Evolutionary conservation across 2,888 invertebrate species (phyloP).

Genomic region (Dioctria rufipes): DNA sequence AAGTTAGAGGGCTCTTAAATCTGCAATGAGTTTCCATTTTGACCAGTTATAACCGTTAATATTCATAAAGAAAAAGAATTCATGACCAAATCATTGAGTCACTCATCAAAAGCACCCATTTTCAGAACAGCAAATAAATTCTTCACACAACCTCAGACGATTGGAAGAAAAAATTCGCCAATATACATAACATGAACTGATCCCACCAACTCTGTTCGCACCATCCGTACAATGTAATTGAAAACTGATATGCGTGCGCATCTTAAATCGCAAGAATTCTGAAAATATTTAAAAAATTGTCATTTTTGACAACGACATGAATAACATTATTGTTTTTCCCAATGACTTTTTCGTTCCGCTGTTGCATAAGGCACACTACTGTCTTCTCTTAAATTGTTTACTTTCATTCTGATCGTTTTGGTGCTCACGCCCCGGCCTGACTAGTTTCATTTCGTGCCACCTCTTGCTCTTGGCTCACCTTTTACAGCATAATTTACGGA

Average conservation of each 20-base stretch:
- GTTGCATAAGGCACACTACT: neutral
- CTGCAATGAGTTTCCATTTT: no score
- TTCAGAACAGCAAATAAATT: neutral
- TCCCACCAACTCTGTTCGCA: neutral
- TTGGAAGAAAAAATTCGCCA: conserved; percentile 3
- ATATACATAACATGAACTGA: neutral
- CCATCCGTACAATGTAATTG: conserved; percentile 16
- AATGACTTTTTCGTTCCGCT: neutral
- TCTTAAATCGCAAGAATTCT: conserved; percentile 19
- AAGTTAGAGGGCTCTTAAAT: no score
- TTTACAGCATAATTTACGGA: conserved; percentile 42
- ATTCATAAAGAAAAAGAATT: neutral
- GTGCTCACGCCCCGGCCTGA: neutral
- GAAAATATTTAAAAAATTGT: conserved; percentile 30
- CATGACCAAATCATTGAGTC: conserved; percentile 15
- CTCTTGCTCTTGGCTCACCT: conserved; percentile 6
- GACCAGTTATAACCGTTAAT: neutral
- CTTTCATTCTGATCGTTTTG: conserved; percentile 7
- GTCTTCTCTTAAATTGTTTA: conserved; percentile 17
- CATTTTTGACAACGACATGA: conserved; percentile 16
- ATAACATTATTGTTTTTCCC: neutral
- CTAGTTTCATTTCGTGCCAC: neutral
- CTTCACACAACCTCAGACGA: neutral
- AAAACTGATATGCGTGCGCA: conserved; percentile 34
- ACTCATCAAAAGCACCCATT: neutral